Base-by-base conservation (phyloP, 1,140 invertebrate genomes). In the Bombus pyrosoma region DNA sequence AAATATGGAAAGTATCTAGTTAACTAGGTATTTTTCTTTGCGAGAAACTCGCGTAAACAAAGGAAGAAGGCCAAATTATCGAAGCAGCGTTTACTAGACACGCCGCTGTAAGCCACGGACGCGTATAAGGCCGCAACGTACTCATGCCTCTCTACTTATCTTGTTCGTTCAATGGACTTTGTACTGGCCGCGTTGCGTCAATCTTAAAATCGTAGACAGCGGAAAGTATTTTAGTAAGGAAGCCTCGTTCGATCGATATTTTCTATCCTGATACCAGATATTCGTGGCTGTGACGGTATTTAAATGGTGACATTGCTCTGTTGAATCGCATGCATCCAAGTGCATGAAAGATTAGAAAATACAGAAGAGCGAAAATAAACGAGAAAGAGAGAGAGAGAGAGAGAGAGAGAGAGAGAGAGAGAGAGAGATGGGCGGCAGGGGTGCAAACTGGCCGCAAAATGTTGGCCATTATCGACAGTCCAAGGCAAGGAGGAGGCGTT, bases 61-160 rank as follows among this genome's bases (percentile, higher is more conserved):
- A 89, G 80, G 76, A 71, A 78, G 69, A 37, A 43, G 25, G 75
- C 71, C 69, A 77, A 88, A 90, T 87, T 87, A 89, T 87, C 74
- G 73, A 78, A 39, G 53, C 43, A 81, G 64, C 22, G n/a, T 78
- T 79, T 43, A 43, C 39, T 76, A 62, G 18, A 53, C 47, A 22
- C 5, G 18, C 47, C 47, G 81, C 41, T 69, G 78, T 81, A 81
- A 87, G 68, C 22, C 73, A 41, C 43, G 28, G 47, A 69, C 59
- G 64, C 43, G n/a, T 83, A 76, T 78, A 39, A 34, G 32, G n/a
- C 68, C 25, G 69, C n/a, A 69, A 84, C 73, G 68, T 69, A 81
- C 72, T 85, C 47, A 53, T 74, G 62, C 34, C 74, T 73, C 80
- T 76, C n/a, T n/a, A 62, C 85, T 84, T 87, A 88, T 78, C 77